Conservation (phyloP, 2,113 vertebrate species). For the Callipepla squamata region DNA sequence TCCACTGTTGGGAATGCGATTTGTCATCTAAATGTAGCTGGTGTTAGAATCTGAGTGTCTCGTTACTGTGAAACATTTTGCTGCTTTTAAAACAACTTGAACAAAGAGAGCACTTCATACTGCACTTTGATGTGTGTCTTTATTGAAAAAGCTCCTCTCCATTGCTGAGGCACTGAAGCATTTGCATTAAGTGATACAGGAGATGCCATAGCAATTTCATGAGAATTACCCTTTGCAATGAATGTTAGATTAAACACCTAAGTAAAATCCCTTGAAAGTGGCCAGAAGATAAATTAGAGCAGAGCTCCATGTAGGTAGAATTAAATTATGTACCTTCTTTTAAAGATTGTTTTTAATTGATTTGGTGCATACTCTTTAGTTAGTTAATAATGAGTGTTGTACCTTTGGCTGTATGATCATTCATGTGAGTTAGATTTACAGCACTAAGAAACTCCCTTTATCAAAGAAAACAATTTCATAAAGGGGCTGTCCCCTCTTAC, state of each 20-base stretch:
- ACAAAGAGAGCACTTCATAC: slow-evolving; percentile 51
- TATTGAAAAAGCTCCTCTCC: slow-evolving; percentile 70
- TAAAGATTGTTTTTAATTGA: slow-evolving; percentile 82
- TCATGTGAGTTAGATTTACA: slow-evolving; percentile 73
- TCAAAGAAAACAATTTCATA: slow-evolving; percentile 74
- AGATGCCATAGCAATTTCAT: slow-evolving; percentile 74
- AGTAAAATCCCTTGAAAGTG: slow-evolving; percentile 73
- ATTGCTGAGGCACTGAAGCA: slow-evolving; percentile 69
- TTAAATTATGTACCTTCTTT: slow-evolving; percentile 77
- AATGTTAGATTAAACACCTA: slow-evolving; percentile 79
- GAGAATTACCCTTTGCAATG: slow-evolving; percentile 77
- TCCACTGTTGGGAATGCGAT: slow-evolving; percentile 69
- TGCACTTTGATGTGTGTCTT: slow-evolving; percentile 70
- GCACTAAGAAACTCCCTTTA: slow-evolving; percentile 62
- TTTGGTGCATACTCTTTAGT: slow-evolving; percentile 76
- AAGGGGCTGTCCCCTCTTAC: slow-evolving; percentile 70
- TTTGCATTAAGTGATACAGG: slow-evolving; percentile 76
- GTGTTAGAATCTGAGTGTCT: slow-evolving; percentile 63
- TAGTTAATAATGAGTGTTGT: slow-evolving; percentile 76
- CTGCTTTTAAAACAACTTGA: slow-evolving; percentile 61
- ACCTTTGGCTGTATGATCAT: slow-evolving; percentile 70
- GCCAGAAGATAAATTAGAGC: slow-evolving; percentile 77
- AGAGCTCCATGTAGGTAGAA: slow-evolving; percentile 60
- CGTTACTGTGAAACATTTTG: slow-evolving; percentile 61
- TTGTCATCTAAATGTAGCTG: slow-evolving; percentile 70